These are phyloP conservation scores for Cydia strobilella DNA, from an alignment of 1,140 invertebrate species.

Conservation along the genomic window DNA sequence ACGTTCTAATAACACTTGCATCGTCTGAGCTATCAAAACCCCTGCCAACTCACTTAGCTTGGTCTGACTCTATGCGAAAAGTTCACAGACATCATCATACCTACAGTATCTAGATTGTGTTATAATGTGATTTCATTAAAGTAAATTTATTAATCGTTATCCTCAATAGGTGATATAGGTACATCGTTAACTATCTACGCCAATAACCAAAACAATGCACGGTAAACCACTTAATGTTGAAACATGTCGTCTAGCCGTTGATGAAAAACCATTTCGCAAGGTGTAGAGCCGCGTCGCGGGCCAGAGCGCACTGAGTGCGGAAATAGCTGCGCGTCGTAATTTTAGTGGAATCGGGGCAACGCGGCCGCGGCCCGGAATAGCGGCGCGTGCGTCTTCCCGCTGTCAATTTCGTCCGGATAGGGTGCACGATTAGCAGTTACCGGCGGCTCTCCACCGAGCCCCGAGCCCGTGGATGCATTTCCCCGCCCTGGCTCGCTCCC, in stretches of 20 bases:
- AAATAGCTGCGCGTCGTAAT: constrained; percentile 77
- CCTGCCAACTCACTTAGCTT: too few species aligned
- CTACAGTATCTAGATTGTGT: too few species aligned
- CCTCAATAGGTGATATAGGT: too few species aligned
- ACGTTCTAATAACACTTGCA: too few species aligned
- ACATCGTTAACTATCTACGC: too few species aligned
- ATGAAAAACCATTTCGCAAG: constrained; percentile 54
- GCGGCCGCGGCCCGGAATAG: constrained; percentile 75
- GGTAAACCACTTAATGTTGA: not conserved
- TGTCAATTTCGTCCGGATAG: constrained; percentile 77
- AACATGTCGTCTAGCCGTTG: not conserved
- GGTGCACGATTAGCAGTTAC: constrained; percentile 66
- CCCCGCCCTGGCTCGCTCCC: not conserved
- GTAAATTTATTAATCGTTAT: too few species aligned
- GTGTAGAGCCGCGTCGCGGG: constrained; percentile 54
- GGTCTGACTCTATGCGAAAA: too few species aligned
- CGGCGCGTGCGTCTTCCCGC: constrained; percentile 70
- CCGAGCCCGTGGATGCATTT: constrained; percentile 33
- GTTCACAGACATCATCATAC: too few species aligned
- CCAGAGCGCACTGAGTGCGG: constrained; percentile 67
- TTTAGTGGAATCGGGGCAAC: constrained; percentile 79
- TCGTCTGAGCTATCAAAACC: too few species aligned
- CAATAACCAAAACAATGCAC: not conserved
- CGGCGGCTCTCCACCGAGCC: constrained; percentile 35
- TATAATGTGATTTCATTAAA: too few species aligned